Evolutionary conservation across 2,113 vertebrate genomes (phyloP).

Genomic region (Porphyrio hochstetteri): DNA sequence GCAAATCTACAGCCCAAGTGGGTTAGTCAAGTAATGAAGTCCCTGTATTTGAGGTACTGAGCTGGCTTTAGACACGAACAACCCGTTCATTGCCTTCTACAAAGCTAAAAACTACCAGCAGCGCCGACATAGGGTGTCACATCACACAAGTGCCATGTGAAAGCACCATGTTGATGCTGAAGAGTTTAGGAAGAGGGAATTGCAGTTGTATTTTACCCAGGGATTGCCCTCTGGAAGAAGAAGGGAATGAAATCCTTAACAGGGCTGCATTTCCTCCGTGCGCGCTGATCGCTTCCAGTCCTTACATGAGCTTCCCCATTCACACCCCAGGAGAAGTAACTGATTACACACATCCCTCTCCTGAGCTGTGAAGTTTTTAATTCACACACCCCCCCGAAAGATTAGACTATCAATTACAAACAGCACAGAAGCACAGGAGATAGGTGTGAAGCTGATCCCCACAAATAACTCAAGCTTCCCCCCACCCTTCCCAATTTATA

Average conservation of each 20-base stretch:
- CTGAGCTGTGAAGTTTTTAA: not conserved
- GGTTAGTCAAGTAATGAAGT: not conserved
- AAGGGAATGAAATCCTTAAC: not conserved
- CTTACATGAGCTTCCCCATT: not conserved
- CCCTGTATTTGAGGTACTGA: not conserved
- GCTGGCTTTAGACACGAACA: not conserved
- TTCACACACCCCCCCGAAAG: not conserved
- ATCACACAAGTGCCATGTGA: rapidly evolving
- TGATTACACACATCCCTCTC: not conserved
- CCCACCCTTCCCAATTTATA: too few relatives aligned
- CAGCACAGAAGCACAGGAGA: not conserved
- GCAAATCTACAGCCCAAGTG: not conserved
- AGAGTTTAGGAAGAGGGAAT: not conserved
- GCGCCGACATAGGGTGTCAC: rapidly evolving
- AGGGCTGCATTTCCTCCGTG: not conserved
- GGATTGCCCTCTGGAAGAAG: not conserved
- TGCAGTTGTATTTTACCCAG: not conserved
- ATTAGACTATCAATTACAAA: not conserved
- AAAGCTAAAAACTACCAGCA: not conserved
- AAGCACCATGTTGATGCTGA: not conserved
- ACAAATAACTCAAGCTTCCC: not conserved
- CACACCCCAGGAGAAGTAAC: not conserved
- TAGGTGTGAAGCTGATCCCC: not conserved
- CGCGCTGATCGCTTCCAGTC: not conserved
- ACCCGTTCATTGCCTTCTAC: not conserved